These are phyloP conservation scores for Molossus alvarezi DNA, from an alignment of 2,797 vertebrate genomes.

Conservation along the genomic window DNA sequence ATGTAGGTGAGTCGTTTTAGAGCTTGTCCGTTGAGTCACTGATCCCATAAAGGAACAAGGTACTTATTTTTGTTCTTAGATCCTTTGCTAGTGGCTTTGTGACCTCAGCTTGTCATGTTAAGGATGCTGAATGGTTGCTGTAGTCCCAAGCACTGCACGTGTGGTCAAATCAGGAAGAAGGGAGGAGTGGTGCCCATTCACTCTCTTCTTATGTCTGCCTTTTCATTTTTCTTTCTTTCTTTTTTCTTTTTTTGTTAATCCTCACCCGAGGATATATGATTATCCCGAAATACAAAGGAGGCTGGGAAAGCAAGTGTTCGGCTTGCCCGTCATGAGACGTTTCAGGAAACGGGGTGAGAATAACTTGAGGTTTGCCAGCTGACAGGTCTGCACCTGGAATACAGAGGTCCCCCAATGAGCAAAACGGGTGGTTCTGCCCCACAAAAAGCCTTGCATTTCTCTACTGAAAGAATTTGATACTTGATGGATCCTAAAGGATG, in stretches of 20 bases:
- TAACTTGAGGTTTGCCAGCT: neutral
- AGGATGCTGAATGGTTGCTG: neutral
- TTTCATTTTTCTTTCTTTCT: neutral
- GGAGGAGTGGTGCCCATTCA: neutral
- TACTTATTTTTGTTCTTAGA: slow-evolving; percentile 17
- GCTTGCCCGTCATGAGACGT: neutral
- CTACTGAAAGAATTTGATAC: neutral
- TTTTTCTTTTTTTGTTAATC: too few relatives aligned
- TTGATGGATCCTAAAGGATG: neutral
- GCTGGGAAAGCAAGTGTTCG: neutral
- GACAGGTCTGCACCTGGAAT: neutral
- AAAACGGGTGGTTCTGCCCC: neutral
- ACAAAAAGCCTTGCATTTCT: neutral
- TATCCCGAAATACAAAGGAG: neutral
- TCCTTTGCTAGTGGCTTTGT: neutral
- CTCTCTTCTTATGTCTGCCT: neutral
- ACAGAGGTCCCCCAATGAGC: neutral
- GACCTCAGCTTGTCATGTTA: neutral
- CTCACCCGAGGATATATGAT: too few relatives aligned
- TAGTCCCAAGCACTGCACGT: neutral
- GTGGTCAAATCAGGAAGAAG: neutral
- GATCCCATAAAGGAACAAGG: neutral
- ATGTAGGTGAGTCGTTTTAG: neutral
- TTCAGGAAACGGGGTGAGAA: neutral
- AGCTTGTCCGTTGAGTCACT: neutral